Evolutionary conservation across 2,113 vertebrate species (phyloP), one percentile per base, ranked within the genome.

Genomic region (Protobothrops mucrosquamatus): DNA sequence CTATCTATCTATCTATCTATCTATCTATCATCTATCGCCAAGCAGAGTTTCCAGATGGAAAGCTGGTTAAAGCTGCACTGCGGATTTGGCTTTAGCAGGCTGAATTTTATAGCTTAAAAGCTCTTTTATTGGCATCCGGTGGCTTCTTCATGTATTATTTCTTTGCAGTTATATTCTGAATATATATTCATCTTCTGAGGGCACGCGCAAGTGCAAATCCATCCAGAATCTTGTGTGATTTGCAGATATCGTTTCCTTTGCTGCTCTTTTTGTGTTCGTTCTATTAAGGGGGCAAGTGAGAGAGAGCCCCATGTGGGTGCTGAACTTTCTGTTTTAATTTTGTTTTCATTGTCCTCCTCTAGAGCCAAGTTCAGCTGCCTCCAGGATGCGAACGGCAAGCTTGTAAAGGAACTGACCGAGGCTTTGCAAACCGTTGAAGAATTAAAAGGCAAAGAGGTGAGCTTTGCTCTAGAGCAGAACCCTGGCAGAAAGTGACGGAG

Each of bases 351-450:
- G 29, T 24, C 48, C 91, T 91, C 93, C 81, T 96, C 94, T 97
- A 99, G 99, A 95, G 97, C 95, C 96, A 99, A 96, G 95, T 96
- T 98, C 88, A 94, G 95, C 7, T 97, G 97, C 95, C 97, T 99
- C 88, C 99, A 99, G 93, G 97, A 98, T 22, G 97, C 98, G 4
- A 98, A 99, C 89, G 98, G 96, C 95, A 98, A 98, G 74, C 97
- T 99, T 74, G 98, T 98, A 96, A 97, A 98, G 93, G 98, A 99
- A 94, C 97, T 99, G 96, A 98, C 96, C 20, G 97, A 98, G 52
- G 97, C 99, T 55, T 94, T 97, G 96, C 98, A 96, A 94, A 96
- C 85, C 48, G 95, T 97, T 1, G 98, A 98, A 48, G 98, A 98
- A 74, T 97, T 97, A 93, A 98, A 98, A 97, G 98, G 95, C 88